Base-by-base conservation (phyloP, 2,113 vertebrate genomes). In the Blennius ocellaris region DNA sequence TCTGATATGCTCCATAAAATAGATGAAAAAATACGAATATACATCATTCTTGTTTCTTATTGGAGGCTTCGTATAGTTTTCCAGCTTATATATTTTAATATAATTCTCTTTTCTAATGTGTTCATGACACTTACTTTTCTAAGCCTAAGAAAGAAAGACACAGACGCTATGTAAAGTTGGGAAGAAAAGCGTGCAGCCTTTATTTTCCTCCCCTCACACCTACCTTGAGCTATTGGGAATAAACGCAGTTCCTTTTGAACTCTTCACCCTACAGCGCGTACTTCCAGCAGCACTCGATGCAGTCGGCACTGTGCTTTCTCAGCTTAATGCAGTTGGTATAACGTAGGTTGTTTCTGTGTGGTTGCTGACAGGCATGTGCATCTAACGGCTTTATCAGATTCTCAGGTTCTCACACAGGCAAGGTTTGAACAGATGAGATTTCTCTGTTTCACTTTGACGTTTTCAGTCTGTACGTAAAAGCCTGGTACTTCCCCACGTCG, bases 401-500 rank as follows among this genome's bases (percentile, higher is more conserved):
- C 36, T 48, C 21, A 8, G 3, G 53, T 10, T 73, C 21, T 38
- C 62, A 36, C 17, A 39, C 6, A 10, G 16, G 14, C 55, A 16
- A 61, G 53, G 45, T 50, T 44, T 68, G 47, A 15, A 51, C 68
- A 64, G 15, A 36, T 15, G 8, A 9, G 16, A 14, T 21, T 65
- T 47, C 8, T 11, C 2, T 2, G n/a, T 80, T 62, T 77, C 47
- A 41, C 62, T 85, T 84, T 81, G 12, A 73, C 9, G 37, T 21
- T 1, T 37, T 10, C 5, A 1, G 1, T 9, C 5, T 61, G 21
- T 8, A 11, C 57, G 5, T 58, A 9, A 14, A 70, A 39, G 63
- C 12, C 1, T 5, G 73, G 82, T 78, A 74, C 73, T 87, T 88
- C 87, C 84, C 80, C 14, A 40, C 36, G 10, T 30, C 37, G 39